Evolutionary conservation across 2,113 vertebrate genomes (phyloP).

Genomic region (Cervus canadensis): DNA sequence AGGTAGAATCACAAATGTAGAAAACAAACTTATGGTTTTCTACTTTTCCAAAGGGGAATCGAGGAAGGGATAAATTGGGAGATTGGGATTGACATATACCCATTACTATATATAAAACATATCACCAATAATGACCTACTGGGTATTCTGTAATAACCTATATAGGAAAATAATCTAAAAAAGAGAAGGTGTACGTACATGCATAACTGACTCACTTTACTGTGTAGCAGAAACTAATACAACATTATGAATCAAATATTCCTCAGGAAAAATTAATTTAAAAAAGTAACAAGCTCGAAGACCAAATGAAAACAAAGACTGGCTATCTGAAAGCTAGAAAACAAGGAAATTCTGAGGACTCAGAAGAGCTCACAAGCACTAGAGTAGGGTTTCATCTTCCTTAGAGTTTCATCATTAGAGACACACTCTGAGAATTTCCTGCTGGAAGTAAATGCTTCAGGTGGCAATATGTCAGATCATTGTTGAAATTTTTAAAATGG

Average conservation of each 20-base stretch:
- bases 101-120: not conserved
- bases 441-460: not conserved
- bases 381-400: not conserved
- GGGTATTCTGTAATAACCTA: not conserved
- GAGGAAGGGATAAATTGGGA: not conserved
- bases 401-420: not conserved
- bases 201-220: not conserved
- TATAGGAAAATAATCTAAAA: not conserved
- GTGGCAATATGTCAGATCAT: not conserved
- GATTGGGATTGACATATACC: not conserved
- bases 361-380: fast-evolving
- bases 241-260: not conserved
- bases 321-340: not conserved
- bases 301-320: not conserved
- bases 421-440: not conserved
- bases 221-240: not conserved
- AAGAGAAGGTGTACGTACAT: not conserved
- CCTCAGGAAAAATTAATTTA: not conserved
- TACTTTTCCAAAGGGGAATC: not conserved
- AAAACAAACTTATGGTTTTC: not conserved
- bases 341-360: not conserved
- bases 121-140: not conserved
- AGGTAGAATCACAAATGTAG: not conserved
- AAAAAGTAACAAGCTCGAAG: not conserved
- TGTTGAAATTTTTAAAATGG: not conserved